Conservation (phyloP, 2,888 invertebrate genomes). For the Amblyjoppa fuscipennis region DNA sequence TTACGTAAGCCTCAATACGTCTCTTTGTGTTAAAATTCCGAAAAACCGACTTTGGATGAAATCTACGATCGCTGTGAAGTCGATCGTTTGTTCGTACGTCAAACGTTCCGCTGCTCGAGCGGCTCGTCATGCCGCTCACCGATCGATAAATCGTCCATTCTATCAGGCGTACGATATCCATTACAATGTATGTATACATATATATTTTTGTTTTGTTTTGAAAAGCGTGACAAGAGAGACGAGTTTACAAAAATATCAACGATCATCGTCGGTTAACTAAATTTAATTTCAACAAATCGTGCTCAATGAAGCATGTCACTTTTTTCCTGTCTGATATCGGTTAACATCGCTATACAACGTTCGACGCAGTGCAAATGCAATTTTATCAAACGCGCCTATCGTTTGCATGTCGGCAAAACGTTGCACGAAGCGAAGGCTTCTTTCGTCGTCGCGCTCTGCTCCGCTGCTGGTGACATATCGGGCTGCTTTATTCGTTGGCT, state of each 20-base stretch:
- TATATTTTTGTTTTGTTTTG: neutral
- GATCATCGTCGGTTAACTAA: neutral
- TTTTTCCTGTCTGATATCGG: neutral
- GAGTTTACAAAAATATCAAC: neutral
- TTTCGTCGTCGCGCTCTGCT: slow-evolving; percentile 16
- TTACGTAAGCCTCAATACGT: too few relatives aligned
- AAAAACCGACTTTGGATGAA: too few relatives aligned
- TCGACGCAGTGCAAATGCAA: neutral
- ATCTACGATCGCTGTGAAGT: too few relatives aligned
- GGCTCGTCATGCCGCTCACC: too few relatives aligned
- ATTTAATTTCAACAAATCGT: neutral
- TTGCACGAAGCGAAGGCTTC: slow-evolving; percentile 3
- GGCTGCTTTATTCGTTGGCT: slow-evolving; percentile 23
- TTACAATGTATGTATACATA: too few relatives aligned
- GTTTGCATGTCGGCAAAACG: neutral
- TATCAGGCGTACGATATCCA: too few relatives aligned
- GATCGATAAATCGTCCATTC: too few relatives aligned
- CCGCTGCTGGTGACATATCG: neutral
- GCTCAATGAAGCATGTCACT: neutral
- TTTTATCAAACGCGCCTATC: neutral
- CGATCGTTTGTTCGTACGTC: too few relatives aligned
- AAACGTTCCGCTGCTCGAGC: too few relatives aligned
- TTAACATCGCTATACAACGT: neutral
- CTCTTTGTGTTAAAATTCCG: too few relatives aligned
- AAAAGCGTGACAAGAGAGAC: neutral